Evolutionary conservation across 2,888 invertebrate genomes (phyloP).

Genomic region (Argynnis bischoffii): DNA sequence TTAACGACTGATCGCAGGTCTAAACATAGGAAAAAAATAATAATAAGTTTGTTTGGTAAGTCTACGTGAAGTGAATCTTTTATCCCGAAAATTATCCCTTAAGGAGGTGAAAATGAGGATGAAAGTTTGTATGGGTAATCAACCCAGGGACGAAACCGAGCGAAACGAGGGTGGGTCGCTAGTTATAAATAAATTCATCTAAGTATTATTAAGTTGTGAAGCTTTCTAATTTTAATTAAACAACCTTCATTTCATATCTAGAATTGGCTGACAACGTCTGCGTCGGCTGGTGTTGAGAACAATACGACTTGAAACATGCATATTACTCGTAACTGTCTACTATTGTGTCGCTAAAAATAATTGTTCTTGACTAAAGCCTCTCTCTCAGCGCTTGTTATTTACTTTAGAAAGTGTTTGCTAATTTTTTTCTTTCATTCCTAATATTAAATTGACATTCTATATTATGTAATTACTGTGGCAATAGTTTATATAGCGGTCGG

Average conservation of each 20-base stretch:
- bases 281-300: conserved; percentile 15
- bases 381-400: background rate
- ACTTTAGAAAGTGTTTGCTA: conserved; percentile 10
- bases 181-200: background rate
- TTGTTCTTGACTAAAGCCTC: conserved; percentile 7
- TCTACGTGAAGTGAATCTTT: too few relatives aligned
- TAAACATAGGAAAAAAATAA: too few relatives aligned
- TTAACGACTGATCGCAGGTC: too few relatives aligned
- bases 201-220: background rate
- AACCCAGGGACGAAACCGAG: too few relatives aligned
- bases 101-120: too few relatives aligned
- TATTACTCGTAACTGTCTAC: conserved; percentile 1
- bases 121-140: too few relatives aligned
- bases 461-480: background rate
- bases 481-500: too few relatives aligned
- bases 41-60: too few relatives aligned
- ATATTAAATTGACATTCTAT: background rate
- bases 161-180: too few relatives aligned
- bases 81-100: too few relatives aligned
- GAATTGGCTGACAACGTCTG: conserved; percentile 15
- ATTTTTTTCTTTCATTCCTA: background rate
- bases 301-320: conserved; percentile 12
- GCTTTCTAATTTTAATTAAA: conserved; percentile 25
- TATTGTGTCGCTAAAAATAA: conserved; percentile 13
- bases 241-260: conserved; percentile 13